A percentile compares a stretch with the other conserved stretches of the same genome.
Evolutionary conservation across 2,888 invertebrate genomes (phyloP).

Genomic region (Creontiades dilutus): DNA sequence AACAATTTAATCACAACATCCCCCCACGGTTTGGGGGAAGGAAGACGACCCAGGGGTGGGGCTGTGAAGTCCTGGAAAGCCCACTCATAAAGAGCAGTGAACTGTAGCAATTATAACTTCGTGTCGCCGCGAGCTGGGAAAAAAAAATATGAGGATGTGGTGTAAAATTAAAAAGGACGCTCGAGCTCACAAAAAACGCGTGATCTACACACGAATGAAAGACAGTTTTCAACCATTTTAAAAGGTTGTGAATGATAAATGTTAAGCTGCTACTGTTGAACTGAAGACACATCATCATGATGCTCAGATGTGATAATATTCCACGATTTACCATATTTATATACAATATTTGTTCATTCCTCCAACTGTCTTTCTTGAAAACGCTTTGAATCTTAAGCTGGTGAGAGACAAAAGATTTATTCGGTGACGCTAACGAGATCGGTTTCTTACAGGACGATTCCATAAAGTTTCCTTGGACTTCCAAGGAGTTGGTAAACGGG

Average conservation of each 20-base stretch:
- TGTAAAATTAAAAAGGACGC: not conserved
- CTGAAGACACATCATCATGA: not conserved
- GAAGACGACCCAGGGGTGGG: not conserved
- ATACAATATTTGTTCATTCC: no score
- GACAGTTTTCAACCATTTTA: not conserved
- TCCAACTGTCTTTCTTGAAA: no score
- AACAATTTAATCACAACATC: conserved; percentile 66
- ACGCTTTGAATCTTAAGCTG: no score
- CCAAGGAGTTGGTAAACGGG: no score
- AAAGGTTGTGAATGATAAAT: not conserved
- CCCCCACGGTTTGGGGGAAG: conserved; percentile 15
- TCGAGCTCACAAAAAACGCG: not conserved
- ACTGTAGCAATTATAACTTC: conserved; percentile 55
- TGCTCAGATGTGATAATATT: not conserved
- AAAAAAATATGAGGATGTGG: not conserved
- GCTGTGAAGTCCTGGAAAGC: not conserved
- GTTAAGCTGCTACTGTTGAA: not conserved
- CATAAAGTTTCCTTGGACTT: no score
- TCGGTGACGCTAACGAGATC: no score
- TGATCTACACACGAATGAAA: not conserved
- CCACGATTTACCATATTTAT: no score
- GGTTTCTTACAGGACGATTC: no score
- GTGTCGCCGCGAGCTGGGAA: not conserved
- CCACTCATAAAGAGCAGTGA: conserved; percentile 50
- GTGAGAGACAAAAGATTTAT: no score